phyloP scores from a whole-genome alignment of 2,113 vertebrate genomes.

The Solea senegalensis region DNA sequence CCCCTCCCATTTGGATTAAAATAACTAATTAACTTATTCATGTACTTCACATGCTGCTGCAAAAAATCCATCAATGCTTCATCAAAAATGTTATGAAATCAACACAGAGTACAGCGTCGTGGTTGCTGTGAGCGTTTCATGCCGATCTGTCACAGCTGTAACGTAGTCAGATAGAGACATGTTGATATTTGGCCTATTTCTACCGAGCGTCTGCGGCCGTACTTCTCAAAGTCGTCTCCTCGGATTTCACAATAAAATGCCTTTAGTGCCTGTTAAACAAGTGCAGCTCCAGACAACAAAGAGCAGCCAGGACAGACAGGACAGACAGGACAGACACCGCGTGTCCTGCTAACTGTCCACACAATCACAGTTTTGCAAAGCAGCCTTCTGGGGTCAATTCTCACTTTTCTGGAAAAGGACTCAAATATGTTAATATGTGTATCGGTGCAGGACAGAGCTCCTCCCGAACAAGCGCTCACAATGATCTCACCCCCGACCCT shows the following conservation, averaged over 20 bases:
- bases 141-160: slow-evolving; percentile 64
- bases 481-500: slow-evolving; percentile 77
- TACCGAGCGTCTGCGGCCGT: slow-evolving; percentile 45
- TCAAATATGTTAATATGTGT: slow-evolving; percentile 71
- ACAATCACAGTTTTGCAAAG: slow-evolving; percentile 62
- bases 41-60: neutral
- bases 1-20: slow-evolving; percentile 17
- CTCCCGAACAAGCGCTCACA: slow-evolving; percentile 65
- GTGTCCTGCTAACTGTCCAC: slow-evolving; percentile 57
- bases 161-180: slow-evolving; percentile 69
- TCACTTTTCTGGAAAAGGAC: slow-evolving; percentile 55
- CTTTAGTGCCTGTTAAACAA: slow-evolving; percentile 49
- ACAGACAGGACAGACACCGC: neutral
- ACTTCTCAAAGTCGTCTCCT: slow-evolving; percentile 65
- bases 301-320: neutral
- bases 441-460: slow-evolving; percentile 68
- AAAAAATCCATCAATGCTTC: neutral
- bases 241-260: slow-evolving; percentile 64
- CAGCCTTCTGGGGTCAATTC: slow-evolving; percentile 63
- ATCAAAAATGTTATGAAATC: slow-evolving; percentile 24
- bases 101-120: slow-evolving; percentile 12
- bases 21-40: slow-evolving; percentile 23
- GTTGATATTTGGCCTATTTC: slow-evolving; percentile 73
- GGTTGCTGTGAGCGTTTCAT: slow-evolving; percentile 8
- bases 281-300: slow-evolving; percentile 38